Percentiles rank a stretch among this genome's conserved stretches.
Conservation (phyloP, 2,888 invertebrate genomes). For the Drosophila peninsularis region DNA sequence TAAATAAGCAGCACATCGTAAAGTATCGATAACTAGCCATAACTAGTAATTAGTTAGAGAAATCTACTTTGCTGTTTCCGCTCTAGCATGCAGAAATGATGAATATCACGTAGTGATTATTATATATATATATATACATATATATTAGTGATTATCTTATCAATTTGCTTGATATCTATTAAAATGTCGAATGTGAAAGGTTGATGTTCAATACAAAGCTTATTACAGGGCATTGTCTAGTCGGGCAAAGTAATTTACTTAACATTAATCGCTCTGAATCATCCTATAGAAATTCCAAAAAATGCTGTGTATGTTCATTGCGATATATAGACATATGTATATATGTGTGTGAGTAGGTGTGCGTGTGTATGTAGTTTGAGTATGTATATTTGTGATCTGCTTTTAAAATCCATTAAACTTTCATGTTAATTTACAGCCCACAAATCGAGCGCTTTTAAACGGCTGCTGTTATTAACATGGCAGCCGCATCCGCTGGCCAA, state of each 20-base stretch:
- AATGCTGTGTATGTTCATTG: not conserved
- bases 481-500: slow-evolving; percentile 85
- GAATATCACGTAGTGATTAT: not conserved
- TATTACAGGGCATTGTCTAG: not conserved
- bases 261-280: slow-evolving; percentile 12
- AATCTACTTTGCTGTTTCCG: not conserved
- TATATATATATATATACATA: too few species aligned
- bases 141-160: not conserved
- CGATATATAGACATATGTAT: not conserved
- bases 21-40: not conserved
- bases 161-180: not conserved
- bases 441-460: slow-evolving; percentile 55
- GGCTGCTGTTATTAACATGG: slow-evolving; percentile 81
- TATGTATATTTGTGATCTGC: slow-evolving; percentile 1
- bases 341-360: not conserved
- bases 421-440: slow-evolving; percentile 50
- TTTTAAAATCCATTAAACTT: slow-evolving; percentile 11
- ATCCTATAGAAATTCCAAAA: slow-evolving; percentile 1
- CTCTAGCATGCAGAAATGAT: not conserved
- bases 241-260: not conserved
- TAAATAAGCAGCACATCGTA: not conserved
- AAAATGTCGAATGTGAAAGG: not conserved
- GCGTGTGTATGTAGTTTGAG: too few species aligned
- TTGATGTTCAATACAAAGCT: not conserved
- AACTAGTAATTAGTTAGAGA: not conserved